These are phyloP conservation scores for Dicyrtomina minuta DNA, from an alignment of 2,888 invertebrate species.

Conservation along the genomic window DNA sequence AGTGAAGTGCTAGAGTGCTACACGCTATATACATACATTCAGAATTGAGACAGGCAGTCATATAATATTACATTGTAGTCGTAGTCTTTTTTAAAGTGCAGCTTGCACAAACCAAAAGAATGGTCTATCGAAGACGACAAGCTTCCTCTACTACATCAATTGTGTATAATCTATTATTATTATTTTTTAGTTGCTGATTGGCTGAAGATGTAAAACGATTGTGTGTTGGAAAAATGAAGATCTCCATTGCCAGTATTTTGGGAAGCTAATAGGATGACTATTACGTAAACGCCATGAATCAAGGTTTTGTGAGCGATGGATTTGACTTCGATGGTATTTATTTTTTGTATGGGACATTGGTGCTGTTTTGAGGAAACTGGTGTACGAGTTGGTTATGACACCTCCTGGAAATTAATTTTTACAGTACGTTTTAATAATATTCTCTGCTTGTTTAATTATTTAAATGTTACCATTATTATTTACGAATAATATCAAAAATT, in stretches of 20 bases:
- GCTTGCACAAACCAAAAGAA: conserved; percentile 17
- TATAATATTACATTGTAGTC: not conserved
- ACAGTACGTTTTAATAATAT: no score
- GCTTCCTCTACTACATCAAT: not conserved
- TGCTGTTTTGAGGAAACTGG: not conserved
- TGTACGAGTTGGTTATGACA: not conserved
- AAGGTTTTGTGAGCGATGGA: not conserved
- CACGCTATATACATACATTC: not conserved
- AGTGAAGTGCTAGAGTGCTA: no score
- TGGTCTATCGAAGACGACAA: conserved; percentile 10
- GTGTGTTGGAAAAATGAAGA: not conserved
- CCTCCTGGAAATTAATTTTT: conserved; percentile 6
- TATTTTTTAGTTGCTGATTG: not conserved
- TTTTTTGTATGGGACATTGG: no score
- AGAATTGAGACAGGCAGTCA: no score
- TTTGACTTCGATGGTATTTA: not conserved
- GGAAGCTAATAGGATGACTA: not conserved
- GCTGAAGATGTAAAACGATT: not conserved
- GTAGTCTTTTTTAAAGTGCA: not conserved
- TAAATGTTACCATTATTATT: no score
- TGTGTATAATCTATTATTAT: not conserved
- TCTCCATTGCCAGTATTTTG: not conserved
- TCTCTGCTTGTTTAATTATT: not conserved
- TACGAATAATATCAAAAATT: no score
- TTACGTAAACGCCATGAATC: not conserved